These are phyloP conservation scores for Schmidtea mediterranea DNA, from an alignment of 1,140 invertebrate genomes.

Conservation along the genomic window DNA sequence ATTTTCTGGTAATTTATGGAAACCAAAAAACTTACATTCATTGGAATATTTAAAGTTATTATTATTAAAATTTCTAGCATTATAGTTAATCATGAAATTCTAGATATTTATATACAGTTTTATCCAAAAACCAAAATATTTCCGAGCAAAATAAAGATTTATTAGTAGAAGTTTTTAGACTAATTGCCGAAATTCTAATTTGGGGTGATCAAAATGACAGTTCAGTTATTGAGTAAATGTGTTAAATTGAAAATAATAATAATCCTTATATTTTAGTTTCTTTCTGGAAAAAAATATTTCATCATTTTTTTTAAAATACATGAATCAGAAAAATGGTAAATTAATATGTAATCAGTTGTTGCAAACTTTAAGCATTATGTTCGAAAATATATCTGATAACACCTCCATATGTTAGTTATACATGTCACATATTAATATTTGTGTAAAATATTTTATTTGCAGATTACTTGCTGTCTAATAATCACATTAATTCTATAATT, in stretches of 20 bases:
- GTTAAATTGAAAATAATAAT: background rate
- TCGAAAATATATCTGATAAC: conserved; percentile 95
- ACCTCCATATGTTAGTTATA: conserved; percentile 76
- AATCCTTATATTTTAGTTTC: conserved; percentile 41
- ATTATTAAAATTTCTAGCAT: background rate
- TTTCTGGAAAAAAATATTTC: conserved; percentile 98
- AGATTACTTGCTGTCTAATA: conserved; percentile 97
- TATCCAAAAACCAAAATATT: conserved; percentile 82
- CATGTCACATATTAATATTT: too few species aligned
- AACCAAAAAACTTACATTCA: conserved; percentile 78
- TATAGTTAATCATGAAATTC: conserved; percentile 13
- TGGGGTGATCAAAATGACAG: conserved; percentile 99
- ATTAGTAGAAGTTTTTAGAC: conserved; percentile 78
- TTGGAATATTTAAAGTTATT: conserved; percentile 69
- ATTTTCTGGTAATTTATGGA: conserved; percentile 43
- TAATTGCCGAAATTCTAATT: conserved; percentile 92
- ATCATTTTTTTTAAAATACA: conserved; percentile 79
- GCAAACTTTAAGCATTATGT: conserved; percentile 90
- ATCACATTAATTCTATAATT: conserved; percentile 97
- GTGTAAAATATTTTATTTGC: conserved; percentile 25
- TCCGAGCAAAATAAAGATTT: conserved; percentile 72
- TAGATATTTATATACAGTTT: conserved; percentile 66
- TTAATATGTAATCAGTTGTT: conserved; percentile 88
- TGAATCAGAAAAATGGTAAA: conserved; percentile 82
- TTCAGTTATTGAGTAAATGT: conserved; percentile 82